Evolutionary conservation across 2,888 invertebrate genomes (phyloP), one percentile per base, ranked within the genome.

Genomic region (Caenorhabditis sp.): DNA sequence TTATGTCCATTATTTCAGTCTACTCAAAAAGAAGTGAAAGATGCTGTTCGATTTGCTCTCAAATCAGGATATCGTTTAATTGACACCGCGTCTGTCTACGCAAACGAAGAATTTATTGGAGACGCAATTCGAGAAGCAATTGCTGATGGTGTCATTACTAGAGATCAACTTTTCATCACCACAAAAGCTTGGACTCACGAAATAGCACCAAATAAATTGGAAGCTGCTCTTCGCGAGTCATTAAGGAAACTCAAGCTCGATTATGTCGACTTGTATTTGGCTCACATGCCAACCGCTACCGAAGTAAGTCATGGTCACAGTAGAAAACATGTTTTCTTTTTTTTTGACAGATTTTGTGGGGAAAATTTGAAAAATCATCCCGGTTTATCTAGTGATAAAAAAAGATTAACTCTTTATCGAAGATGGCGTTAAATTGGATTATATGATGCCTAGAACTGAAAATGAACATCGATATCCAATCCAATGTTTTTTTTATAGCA

Each of bases 111-210:
- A 2, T 91, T 77, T 0, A 91, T 94, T 78, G 94, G 94, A 0
- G 91, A 91, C 53, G 92, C 93, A 0, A 89, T 94, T 0, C 91
- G 91, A 76, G 91, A 91, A 70, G 93, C 93, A 92, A 88, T 94
- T 38, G 91, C 91, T 57, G 90, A 91, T 5, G 92, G 92, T 63
- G 91, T 91, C 85, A 85, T 92, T 0, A 92, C 90, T 83, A 91
- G 94, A 78, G 92, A 93, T 81, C 93, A 95, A 59, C 89, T 95
- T 0, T 95, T 93, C 87, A 90, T 95, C 59, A 92, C 93, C n/a
- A 93, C 94, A 12, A 95, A 95, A 89, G 70, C 67, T n/a, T 76
- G 76, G 76, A 76, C 70, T 20, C 60, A 65, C 53, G 66, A 76
- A 54, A 31, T 73, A 17, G 60, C 65, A 5, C 70, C 78, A 20